A percentile compares a stretch with the other conserved stretches of the same genome.
Conservation (phyloP, 2,888 invertebrate genomes). For the Fragum sueziense region DNA sequence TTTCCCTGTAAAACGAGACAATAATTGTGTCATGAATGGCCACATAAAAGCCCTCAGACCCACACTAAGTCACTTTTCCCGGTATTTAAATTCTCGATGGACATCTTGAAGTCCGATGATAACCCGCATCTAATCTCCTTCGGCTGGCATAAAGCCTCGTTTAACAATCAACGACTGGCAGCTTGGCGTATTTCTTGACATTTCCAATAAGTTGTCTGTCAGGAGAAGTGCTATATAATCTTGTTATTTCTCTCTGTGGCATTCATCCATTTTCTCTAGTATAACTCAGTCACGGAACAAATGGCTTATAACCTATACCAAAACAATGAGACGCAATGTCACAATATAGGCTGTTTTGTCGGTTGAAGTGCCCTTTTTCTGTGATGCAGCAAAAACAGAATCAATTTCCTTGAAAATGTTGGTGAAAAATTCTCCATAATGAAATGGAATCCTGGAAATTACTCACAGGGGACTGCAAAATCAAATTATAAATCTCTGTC, state of each 20-base stretch:
- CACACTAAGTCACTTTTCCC: not conserved
- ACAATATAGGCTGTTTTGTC: too few species aligned
- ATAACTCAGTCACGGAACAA: too few species aligned
- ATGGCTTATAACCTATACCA: too few species aligned
- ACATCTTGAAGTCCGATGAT: not conserved
- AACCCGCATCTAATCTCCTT: constrained; percentile 7
- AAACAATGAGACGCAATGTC: too few species aligned
- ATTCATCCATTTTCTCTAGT: not conserved
- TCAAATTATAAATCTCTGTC: not conserved
- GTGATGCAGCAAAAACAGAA: too few species aligned
- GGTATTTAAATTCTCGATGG: not conserved
- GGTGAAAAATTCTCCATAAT: not conserved
- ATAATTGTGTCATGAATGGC: not conserved
- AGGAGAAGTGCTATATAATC: constrained; percentile 10
- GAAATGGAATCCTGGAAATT: not conserved
- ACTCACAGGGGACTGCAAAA: not conserved
- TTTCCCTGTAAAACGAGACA: too few species aligned
- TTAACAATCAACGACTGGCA: constrained; percentile 14
- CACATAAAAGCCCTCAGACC: not conserved
- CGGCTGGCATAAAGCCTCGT: constrained; percentile 2
- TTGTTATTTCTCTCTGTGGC: constrained; percentile 8
- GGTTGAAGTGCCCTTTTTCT: too few species aligned
- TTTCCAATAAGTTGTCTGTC: constrained; percentile 16
- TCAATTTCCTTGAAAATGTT: not conserved
- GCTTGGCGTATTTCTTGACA: constrained; percentile 8